Conservation (phyloP, 2,113 vertebrate genomes). For the Epinephelus cyanopodus region DNA sequence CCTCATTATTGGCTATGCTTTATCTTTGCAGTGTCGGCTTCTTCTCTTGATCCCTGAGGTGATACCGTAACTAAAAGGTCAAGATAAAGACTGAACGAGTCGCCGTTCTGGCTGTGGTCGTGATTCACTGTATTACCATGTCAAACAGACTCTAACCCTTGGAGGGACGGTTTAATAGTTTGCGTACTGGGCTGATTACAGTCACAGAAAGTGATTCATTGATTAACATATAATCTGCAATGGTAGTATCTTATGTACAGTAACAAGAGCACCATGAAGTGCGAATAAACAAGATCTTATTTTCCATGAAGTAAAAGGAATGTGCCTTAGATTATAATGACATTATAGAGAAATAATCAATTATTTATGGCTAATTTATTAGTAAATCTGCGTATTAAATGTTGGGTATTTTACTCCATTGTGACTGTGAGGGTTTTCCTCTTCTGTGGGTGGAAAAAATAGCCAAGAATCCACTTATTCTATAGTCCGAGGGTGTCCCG, state of each 20-base stretch:
- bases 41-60: background rate
- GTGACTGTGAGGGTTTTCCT: conserved; percentile 10
- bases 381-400: background rate
- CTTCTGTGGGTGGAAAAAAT: conserved; percentile 4
- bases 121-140: conserved; percentile 2
- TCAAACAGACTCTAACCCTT: conserved; percentile 1
- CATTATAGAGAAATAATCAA: conserved; percentile 22
- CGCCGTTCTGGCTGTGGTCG: background rate
- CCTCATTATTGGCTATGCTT: background rate
- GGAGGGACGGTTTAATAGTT: conserved; percentile 1
- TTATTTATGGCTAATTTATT: conserved; percentile 23
- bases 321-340: conserved; percentile 32
- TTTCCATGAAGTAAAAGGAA: conserved; percentile 40
- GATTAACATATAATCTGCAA: conserved; percentile 15
- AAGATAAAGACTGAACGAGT: conserved; percentile 16
- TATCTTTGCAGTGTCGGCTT: background rate
- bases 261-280: background rate
- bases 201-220: conserved; percentile 30
- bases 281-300: conserved; percentile 1
- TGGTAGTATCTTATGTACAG: conserved; percentile 6
- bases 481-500: conserved; percentile 43
- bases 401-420: background rate
- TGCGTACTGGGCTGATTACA: conserved; percentile 14
- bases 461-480: conserved; percentile 29
- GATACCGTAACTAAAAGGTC: background rate